Evolutionary conservation across 1,140 invertebrate genomes (phyloP), one percentile per base, ranked within the genome.

Genomic region (Chrysopa pallens): DNA sequence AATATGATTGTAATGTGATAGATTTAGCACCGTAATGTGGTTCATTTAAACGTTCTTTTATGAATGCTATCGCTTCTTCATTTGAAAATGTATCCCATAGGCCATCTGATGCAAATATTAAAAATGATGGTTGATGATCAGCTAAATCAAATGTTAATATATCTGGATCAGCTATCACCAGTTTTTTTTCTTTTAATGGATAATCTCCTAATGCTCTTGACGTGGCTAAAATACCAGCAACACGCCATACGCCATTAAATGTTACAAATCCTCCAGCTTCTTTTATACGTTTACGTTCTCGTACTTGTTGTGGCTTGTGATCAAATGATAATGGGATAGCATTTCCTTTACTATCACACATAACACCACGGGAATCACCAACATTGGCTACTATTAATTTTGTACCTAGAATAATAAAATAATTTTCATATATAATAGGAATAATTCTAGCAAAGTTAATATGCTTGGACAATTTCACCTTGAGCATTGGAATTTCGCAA

Each of bases 191-290:
- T 67, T 97, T 97, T 1, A 97, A 63, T 23, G 90, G 89, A 63
- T 92, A 94, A 66, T 96, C 92, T 17, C 92, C 93, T 42, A 94
- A 67, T 1, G 91, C 92, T 53, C 92, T 68, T 9, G 91, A 96
- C 29, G 91, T 95, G 3, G 93, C 93, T 47, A 97, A 69, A 46
- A 97, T 88, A 9, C 93, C 93, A 40, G 89, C 89, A 8, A 97
- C 91, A 53, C 93, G 66, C 90, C 92, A 96, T 1, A 96, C 92
- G 39, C 92, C 92, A 57, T 92, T 90, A 55, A 93, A 94, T 43
- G 83, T 84, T 29, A 97, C 85, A 55, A 90, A 88, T 14, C 89
- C 89, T 44, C 90, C 90, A 15, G 89, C 89, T 61, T 89, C 84
- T 56, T 85, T 79, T 51, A 94, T 93, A 42, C 89, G 67, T 55